These are phyloP conservation scores for Allophyes oxyacanthae DNA, from an alignment of 2,888 invertebrate genomes.

Conservation along the genomic window DNA sequence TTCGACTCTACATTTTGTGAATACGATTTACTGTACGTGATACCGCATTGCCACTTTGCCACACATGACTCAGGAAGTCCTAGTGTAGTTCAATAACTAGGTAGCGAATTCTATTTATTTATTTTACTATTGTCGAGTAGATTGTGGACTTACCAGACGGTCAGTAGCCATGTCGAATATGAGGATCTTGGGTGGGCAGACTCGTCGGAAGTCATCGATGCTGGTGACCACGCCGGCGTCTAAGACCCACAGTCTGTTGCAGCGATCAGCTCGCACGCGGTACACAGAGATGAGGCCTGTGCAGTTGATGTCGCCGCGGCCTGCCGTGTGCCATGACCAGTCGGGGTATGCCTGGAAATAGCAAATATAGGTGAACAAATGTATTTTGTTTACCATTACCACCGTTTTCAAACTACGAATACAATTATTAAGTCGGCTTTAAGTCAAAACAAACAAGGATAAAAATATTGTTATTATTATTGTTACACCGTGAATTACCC, in stretches of 20 bases:
- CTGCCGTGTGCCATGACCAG: conserved; percentile 93
- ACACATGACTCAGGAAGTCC: too few species aligned
- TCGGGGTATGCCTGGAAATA: conserved; percentile 91
- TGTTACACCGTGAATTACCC: too few species aligned
- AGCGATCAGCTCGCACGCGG: conserved; percentile 93
- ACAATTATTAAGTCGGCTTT: too few species aligned
- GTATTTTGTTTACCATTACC: background rate
- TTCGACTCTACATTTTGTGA: too few species aligned
- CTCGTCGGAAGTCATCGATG: conserved; percentile 90
- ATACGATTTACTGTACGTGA: too few species aligned
- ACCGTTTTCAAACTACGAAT: background rate
- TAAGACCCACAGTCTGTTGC: conserved; percentile 94
- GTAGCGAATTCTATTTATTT: too few species aligned
- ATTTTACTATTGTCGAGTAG: too few species aligned
- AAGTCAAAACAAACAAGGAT: too few species aligned
- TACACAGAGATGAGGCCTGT: conserved; percentile 94
- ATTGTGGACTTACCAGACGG: conserved; percentile 86
- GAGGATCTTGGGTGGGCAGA: conserved; percentile 94
- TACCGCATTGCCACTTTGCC: too few species aligned
- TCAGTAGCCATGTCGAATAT: conserved; percentile 94
- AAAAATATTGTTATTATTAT: too few species aligned
- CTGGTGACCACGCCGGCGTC: conserved; percentile 94
- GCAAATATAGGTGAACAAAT: background rate
- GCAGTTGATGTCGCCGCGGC: conserved; percentile 92
- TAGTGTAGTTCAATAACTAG: too few species aligned